Evolutionary conservation across 2,797 vertebrate species (phyloP), one percentile per base, ranked within the genome.

Genomic region (Petrocephalus schoutedeni): DNA sequence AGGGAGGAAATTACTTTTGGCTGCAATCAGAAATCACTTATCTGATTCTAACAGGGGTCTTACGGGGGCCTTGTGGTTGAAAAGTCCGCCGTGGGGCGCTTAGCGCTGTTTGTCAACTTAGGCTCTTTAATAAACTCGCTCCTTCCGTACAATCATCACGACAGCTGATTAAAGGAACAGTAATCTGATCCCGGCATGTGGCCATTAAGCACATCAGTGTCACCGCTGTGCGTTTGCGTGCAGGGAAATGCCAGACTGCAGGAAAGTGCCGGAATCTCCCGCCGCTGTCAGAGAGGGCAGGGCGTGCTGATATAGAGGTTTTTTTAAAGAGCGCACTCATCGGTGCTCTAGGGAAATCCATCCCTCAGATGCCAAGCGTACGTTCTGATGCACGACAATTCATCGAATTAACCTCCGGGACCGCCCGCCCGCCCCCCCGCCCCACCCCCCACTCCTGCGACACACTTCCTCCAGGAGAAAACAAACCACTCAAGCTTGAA

Each of bases 401-500:
- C 21, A 28, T 0, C 23, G 61, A 67, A 67, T 67, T 67, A 28
- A 67, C 61, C 61, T 12, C 23, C 3, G 3, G 61, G 23, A 67
- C 23, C 58, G n/a, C 1, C 51, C 51, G 28, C 28, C 28, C 28
- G 28, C 28, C 28, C 28, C 28, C n/a, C n/a, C n/a, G n/a, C n/a
- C n/a, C 28, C 28, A 28, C 36, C 83, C 23, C 0, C 2, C 8
- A 1, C 16, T 2, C 45, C 8, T 6, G 1, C n/a, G 4, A 84
- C 58, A 59, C 10, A 59, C 14, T 88, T 23, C 64, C 8, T 64
- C 41, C 3, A n/a, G 54, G 86, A 57, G n/a, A 23, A 85, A 82
- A 87, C 86, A 88, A 91, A 89, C 57, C 84, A 57, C 61, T 83
- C 80, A 80, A 89, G 86, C 87, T 86, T 90, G 88, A 91, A 92